These are phyloP conservation scores for Gallinago nigripennis DNA, from an alignment of 2,797 vertebrate species.

Conservation along the genomic window DNA sequence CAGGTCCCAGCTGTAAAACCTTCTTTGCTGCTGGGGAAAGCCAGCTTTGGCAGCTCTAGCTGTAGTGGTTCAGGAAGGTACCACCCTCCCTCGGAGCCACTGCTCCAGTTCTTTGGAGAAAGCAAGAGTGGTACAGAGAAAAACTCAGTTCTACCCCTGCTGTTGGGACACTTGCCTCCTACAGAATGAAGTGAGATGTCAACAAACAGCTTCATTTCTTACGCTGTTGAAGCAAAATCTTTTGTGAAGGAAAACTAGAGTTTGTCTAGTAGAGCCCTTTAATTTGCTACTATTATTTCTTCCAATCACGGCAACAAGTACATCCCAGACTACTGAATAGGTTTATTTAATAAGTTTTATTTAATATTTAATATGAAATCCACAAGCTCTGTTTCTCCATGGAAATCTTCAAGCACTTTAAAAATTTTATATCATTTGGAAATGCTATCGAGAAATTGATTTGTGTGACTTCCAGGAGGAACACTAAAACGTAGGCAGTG, in stretches of 20 bases:
- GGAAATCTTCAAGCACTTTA: background rate
- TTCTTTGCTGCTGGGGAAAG: background rate
- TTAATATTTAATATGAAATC: background rate
- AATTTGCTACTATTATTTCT: background rate
- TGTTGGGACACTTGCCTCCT: background rate
- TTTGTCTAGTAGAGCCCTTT: background rate
- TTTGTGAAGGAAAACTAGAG: background rate
- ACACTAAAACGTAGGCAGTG: background rate
- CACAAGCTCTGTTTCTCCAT: background rate
- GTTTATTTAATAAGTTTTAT: background rate
- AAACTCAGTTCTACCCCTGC: background rate
- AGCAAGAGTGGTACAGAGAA: background rate
- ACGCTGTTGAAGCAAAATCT: background rate
- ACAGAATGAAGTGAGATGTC: background rate
- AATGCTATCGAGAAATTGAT: background rate
- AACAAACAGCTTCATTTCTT: background rate
- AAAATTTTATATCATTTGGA: background rate
- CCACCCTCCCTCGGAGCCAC: background rate
- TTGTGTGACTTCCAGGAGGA: background rate
- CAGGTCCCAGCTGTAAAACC: background rate
- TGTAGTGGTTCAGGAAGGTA: background rate
- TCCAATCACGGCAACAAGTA: background rate
- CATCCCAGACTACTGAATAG: background rate
- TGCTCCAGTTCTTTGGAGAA: background rate
- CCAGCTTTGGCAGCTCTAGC: background rate